A percentile compares a stretch with the other conserved stretches of the same genome.
Conservation (phyloP, 2,797 vertebrate genomes). For the Choloepus didactylus region DNA sequence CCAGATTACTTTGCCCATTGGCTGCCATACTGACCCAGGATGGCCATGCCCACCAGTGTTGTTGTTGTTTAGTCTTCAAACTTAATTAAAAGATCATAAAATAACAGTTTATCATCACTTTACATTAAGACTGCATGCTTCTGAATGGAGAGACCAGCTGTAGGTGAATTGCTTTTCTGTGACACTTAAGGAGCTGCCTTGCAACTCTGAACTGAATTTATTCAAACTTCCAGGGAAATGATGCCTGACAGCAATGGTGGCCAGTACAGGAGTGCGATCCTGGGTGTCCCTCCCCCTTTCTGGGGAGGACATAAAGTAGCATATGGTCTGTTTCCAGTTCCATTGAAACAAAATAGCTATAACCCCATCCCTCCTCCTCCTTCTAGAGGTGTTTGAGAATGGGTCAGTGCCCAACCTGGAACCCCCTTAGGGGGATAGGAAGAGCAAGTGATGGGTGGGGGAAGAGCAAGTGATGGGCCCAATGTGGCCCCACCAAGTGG, state of each 20-base stretch:
- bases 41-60: neutral
- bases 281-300: slow-evolving; percentile 62
- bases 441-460: slow-evolving; percentile 67
- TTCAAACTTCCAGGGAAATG: slow-evolving; percentile 88
- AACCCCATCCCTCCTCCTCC: slow-evolving; percentile 55
- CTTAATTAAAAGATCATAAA: slow-evolving; percentile 99
- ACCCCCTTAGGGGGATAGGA: neutral
- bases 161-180: slow-evolving; percentile 91
- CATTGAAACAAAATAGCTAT: slow-evolving; percentile 79
- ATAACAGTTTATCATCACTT: slow-evolving; percentile 98
- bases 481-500: slow-evolving; percentile 76
- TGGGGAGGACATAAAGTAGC: slow-evolving; percentile 82
- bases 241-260: slow-evolving; percentile 48
- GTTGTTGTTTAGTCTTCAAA: slow-evolving; percentile 89
- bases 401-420: slow-evolving; percentile 75
- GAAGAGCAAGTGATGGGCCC: slow-evolving; percentile 70
- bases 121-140: slow-evolving; percentile 99
- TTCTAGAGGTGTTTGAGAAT: slow-evolving; percentile 82
- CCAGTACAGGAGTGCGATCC: slow-evolving; percentile 83
- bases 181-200: slow-evolving; percentile 92
- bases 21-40: neutral
- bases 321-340: slow-evolving; percentile 81
- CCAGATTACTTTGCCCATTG: neutral
- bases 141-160: slow-evolving; percentile 95
- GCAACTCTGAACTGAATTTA: slow-evolving; percentile 96